A percentile compares a stretch with the other conserved stretches of the same genome.
These are phyloP conservation scores for Chelonoidis abingdonii DNA, from an alignment of 2,113 vertebrate species.

Conservation along the genomic window DNA sequence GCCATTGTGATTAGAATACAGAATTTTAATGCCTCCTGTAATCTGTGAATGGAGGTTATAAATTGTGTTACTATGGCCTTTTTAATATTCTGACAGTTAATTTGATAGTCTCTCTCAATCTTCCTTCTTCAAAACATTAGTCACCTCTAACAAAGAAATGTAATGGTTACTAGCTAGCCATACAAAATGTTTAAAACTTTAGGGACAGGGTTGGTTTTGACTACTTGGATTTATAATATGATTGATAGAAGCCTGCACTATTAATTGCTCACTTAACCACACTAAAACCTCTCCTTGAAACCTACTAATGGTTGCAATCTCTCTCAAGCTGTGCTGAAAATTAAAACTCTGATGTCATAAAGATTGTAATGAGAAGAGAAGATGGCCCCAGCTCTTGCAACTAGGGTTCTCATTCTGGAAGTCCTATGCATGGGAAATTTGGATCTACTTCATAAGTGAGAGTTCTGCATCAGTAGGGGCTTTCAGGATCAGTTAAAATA, in stretches of 20 bases:
- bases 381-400: neutral
- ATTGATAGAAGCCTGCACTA: neutral
- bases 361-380: neutral
- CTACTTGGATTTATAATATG: neutral
- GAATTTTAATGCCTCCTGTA: neutral
- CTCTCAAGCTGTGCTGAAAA: neutral
- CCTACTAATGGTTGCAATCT: neutral
- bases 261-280: neutral
- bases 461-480: neutral
- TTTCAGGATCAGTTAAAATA: neutral
- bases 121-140: slow-evolving; percentile 6
- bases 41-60: slow-evolving; percentile 9
- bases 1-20: neutral
- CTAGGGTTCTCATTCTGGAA: neutral
- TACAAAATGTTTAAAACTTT: neutral
- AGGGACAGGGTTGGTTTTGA: neutral
- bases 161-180: accelerated
- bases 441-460: neutral
- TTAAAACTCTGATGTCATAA: neutral
- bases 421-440: neutral
- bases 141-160: neutral
- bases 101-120: slow-evolving; percentile 21
- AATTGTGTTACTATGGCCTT: slow-evolving; percentile 27
- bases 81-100: slow-evolving; percentile 32
- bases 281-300: neutral